Evolutionary conservation across 2,797 vertebrate genomes (phyloP).

Genomic region (Diplodus sargus): DNA sequence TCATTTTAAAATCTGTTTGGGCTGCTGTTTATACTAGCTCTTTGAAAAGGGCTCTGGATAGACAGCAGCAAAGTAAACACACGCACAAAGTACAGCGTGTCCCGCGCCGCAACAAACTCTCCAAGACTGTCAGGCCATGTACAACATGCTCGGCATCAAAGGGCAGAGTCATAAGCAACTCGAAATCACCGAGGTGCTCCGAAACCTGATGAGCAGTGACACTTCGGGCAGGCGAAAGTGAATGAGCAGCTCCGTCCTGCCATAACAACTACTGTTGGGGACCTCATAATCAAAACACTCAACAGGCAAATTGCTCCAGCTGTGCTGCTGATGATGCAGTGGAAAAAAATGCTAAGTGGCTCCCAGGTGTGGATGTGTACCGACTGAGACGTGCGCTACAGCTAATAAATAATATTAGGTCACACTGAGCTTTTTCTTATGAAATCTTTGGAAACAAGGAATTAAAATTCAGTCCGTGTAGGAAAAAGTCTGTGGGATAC

Average conservation of each 20-base stretch:
- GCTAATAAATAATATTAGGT: conserved; percentile 47
- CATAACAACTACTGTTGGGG: conserved; percentile 47
- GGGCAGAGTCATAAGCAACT: conserved; percentile 34
- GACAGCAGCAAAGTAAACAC: conserved; percentile 71
- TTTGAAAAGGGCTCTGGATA: conserved; percentile 65
- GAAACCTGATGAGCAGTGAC: conserved; percentile 52
- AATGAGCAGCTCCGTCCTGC: conserved; percentile 36
- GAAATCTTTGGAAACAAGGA: conserved; percentile 49
- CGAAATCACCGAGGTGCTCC: conserved; percentile 40
- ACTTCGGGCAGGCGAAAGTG: conserved; percentile 47
- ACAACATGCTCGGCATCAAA: conserved; percentile 60
- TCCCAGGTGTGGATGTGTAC: conserved; percentile 54
- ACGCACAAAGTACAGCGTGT: conserved; percentile 62
- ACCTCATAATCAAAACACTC: conserved; percentile 56
- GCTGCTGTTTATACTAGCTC: conserved; percentile 63
- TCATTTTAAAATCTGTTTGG: conserved; percentile 56
- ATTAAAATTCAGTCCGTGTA: conserved; percentile 41
- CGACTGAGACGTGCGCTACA: conserved; percentile 23
- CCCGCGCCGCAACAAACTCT: conserved; percentile 65
- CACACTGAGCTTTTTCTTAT: conserved; percentile 42
- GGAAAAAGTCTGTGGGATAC: conserved; percentile 13
- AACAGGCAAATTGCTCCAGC: conserved; percentile 51
- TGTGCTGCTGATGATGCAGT: conserved; percentile 47
- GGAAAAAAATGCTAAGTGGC: conserved; percentile 37
- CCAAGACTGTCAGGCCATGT: conserved; percentile 58